Evolutionary conservation across 1,140 invertebrate species (phyloP).

Genomic region (Drosophila murphyi): DNA sequence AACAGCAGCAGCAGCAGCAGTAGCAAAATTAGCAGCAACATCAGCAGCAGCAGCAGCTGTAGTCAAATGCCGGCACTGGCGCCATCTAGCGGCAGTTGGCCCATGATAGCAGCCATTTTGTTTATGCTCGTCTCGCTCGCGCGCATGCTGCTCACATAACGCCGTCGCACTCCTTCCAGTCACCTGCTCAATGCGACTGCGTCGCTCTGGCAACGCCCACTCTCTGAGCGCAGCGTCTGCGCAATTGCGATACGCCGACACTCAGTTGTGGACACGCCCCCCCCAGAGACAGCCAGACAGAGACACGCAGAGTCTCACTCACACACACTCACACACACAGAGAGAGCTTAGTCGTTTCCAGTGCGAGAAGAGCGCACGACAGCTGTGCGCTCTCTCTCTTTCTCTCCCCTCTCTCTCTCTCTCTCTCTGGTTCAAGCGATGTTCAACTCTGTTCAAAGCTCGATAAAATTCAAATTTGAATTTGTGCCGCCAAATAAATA

Average conservation of each 20-base stretch:
- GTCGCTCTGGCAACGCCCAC: conserved; percentile 72
- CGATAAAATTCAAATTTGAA: conserved; percentile 28
- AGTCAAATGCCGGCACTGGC: conserved; percentile 57
- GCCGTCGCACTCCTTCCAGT: conserved; percentile 65
- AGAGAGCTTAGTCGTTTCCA: conserved; percentile 17
- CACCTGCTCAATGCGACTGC: conserved; percentile 64
- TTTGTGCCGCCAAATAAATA: conserved; percentile 34
- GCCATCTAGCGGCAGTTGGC: conserved; percentile 71
- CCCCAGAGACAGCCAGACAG: conserved; percentile 44
- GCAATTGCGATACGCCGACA: conserved; percentile 50
- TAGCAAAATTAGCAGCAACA: neutral
- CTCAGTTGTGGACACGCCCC: conserved; percentile 57
- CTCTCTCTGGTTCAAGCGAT: neutral
- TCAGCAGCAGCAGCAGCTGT: conserved; percentile 31
- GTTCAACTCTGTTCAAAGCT: conserved; percentile 40
- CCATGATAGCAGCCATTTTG: conserved; percentile 84
- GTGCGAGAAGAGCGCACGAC: conserved; percentile 33
- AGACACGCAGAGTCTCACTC: conserved; percentile 33
- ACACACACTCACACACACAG: conserved; percentile 7
- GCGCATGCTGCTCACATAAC: conserved; percentile 12
- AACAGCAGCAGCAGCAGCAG: conserved; percentile 22
- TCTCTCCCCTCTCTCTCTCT: too few relatives aligned
- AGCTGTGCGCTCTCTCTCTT: conserved; percentile 21
- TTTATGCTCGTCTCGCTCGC: conserved; percentile 64
- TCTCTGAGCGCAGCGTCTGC: conserved; percentile 70